Percentiles rank a stretch among this genome's conserved stretches.
Evolutionary conservation across 2,113 vertebrate genomes (phyloP).

Genomic region (Megalops atlanticus): DNA sequence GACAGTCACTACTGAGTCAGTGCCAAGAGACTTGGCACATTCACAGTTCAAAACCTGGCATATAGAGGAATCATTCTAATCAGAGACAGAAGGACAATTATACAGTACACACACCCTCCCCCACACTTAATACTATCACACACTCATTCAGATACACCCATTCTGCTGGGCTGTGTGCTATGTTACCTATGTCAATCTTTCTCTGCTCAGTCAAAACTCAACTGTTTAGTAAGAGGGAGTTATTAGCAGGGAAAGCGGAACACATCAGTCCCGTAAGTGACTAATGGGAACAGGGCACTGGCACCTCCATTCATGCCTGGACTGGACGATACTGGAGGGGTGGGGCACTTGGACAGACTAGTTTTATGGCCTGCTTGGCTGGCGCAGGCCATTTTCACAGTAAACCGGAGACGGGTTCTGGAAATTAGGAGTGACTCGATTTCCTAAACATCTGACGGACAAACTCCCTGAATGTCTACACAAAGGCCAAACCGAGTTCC

Average conservation of each 20-base stretch:
- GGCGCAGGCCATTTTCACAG: no score
- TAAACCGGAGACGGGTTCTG: no score
- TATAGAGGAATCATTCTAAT: background rate
- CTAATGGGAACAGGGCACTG: no score
- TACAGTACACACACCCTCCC: background rate
- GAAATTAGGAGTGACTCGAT: no score
- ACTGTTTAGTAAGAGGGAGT: background rate
- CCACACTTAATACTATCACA: background rate
- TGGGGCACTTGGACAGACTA: background rate
- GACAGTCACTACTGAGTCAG: background rate
- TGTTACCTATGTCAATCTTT: background rate
- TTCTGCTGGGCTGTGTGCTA: background rate
- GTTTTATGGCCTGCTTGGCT: background rate
- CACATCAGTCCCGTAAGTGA: no score
- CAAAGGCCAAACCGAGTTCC: background rate
- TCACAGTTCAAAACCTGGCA: background rate
- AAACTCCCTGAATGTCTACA: no score
- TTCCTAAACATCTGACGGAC: no score
- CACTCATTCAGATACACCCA: background rate
- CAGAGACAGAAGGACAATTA: background rate
- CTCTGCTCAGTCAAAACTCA: background rate
- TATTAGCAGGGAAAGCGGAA: background rate
- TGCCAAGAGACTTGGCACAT: background rate
- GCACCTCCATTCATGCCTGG: no score
- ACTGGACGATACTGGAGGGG: background rate